phyloP scores from a whole-genome alignment of 2,797 vertebrate species.

The Pipistrellus pygmaeus region DNA sequence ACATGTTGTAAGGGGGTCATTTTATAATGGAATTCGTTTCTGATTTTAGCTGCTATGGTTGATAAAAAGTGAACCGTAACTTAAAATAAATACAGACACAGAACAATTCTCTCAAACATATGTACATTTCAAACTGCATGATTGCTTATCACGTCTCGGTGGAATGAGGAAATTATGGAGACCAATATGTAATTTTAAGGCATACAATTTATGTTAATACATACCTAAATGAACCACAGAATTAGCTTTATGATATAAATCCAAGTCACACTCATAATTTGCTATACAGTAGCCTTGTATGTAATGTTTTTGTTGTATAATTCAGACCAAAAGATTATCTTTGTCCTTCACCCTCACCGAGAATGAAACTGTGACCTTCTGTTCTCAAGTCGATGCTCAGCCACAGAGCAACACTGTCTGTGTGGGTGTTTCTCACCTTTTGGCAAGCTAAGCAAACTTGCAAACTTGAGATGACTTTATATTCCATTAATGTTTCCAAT shows the following conservation, averaged over 20 bases:
- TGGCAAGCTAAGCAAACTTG: background rate
- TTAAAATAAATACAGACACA: conserved; percentile 55
- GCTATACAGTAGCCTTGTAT: background rate
- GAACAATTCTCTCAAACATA: conserved; percentile 48
- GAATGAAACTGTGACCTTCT: too few relatives aligned
- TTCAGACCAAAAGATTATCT: conserved; percentile 29
- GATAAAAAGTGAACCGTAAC: conserved; percentile 20
- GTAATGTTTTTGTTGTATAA: conserved; percentile 52
- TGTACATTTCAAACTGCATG: conserved; percentile 24
- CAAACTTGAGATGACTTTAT: background rate
- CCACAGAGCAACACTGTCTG: too few relatives aligned
- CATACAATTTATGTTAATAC: conserved; percentile 62
- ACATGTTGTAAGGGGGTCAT: conserved; percentile 52
- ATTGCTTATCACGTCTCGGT: conserved; percentile 33
- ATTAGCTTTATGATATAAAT: conserved; percentile 64
- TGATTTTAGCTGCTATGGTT: conserved; percentile 36
- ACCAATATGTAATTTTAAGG: conserved; percentile 71
- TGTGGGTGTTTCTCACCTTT: background rate
- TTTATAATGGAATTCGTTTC: conserved; percentile 39
- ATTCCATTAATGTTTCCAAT: conserved; percentile 58
- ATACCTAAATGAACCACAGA: conserved; percentile 72
- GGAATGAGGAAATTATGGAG: conserved; percentile 66
- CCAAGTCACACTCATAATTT: conserved; percentile 41
- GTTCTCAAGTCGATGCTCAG: too few relatives aligned
- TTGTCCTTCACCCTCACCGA: background rate